phyloP scores from a whole-genome alignment of 2,888 invertebrate species.

The Balanococcus diminutus region DNA sequence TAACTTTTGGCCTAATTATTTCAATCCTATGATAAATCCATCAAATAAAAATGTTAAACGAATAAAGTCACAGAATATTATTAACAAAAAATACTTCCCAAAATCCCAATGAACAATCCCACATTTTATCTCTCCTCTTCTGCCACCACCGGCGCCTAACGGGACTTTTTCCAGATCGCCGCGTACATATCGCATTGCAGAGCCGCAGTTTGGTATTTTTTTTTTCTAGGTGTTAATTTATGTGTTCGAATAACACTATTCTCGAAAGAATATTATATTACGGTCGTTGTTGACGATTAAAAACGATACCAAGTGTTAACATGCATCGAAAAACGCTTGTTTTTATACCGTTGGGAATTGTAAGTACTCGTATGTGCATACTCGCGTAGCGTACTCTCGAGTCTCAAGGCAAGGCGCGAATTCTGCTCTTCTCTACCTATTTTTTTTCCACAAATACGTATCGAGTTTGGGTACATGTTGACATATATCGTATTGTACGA shows the following conservation, averaged over 20 bases:
- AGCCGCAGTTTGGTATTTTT: background rate
- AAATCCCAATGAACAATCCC: no score
- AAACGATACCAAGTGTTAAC: slow-evolving; percentile 34
- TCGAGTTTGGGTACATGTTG: background rate
- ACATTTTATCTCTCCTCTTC: background rate
- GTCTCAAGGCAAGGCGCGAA: slow-evolving; percentile 3
- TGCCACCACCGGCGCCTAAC: background rate
- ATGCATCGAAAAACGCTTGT: slow-evolving; percentile 3
- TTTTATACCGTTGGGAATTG: slow-evolving; percentile 18
- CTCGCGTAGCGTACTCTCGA: no score
- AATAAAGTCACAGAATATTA: no score
- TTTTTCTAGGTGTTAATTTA: slow-evolving; percentile 11
- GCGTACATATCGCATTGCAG: background rate
- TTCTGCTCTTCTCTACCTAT: background rate
- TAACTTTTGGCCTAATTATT: no score
- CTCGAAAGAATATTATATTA: slow-evolving; percentile 31
- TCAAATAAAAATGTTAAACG: no score
- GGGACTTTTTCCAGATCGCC: background rate
- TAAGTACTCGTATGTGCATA: no score
- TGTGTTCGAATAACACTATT: background rate
- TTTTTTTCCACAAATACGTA: background rate
- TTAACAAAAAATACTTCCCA: no score
- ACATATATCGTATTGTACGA: background rate
- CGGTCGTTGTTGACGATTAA: slow-evolving; percentile 38
- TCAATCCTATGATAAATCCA: no score